Evolutionary conservation across 2,888 invertebrate species (phyloP).

Genomic region (Netelia virgata): DNA sequence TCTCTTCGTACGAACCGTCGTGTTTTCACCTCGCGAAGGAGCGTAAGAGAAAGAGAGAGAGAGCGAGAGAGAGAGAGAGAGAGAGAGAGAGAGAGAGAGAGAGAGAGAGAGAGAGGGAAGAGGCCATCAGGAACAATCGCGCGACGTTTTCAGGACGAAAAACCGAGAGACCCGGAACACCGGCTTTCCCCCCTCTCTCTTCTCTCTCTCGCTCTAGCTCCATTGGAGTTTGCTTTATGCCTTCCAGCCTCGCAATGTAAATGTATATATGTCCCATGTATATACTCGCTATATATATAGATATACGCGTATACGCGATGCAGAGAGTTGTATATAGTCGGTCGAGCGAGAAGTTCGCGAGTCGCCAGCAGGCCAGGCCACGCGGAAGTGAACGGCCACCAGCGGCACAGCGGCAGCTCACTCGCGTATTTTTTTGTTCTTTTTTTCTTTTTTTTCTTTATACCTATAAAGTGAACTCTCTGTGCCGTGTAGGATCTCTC

Average conservation of each 20-base stretch:
- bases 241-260: constrained; percentile 51
- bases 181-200: constrained; percentile 27
- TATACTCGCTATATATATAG: constrained; percentile 7
- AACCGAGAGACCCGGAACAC: constrained; percentile 78
- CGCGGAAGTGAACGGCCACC: constrained; percentile 81
- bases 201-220: constrained; percentile 37
- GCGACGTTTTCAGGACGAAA: constrained; percentile 80
- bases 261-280: constrained; percentile 48
- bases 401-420: constrained; percentile 62
- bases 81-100: too few species aligned
- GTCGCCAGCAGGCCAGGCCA: constrained; percentile 72
- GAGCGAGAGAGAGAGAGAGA: too few species aligned
- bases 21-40: constrained; percentile 24
- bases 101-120: constrained; percentile 46
- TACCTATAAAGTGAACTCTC: constrained; percentile 55
- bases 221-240: constrained; percentile 53
- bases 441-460: constrained; percentile 14
- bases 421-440: constrained; percentile 65
- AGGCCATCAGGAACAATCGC: constrained; percentile 72
- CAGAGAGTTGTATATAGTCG: constrained; percentile 51
- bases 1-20: constrained; percentile 8
- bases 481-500: constrained; percentile 41
- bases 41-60: constrained; percentile 37
- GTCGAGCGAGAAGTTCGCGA: constrained; percentile 63
- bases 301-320: constrained; percentile 18